These are phyloP conservation scores for Phalanger gymnotis DNA, from an alignment of 2,797 vertebrate genomes.

Conservation along the genomic window DNA sequence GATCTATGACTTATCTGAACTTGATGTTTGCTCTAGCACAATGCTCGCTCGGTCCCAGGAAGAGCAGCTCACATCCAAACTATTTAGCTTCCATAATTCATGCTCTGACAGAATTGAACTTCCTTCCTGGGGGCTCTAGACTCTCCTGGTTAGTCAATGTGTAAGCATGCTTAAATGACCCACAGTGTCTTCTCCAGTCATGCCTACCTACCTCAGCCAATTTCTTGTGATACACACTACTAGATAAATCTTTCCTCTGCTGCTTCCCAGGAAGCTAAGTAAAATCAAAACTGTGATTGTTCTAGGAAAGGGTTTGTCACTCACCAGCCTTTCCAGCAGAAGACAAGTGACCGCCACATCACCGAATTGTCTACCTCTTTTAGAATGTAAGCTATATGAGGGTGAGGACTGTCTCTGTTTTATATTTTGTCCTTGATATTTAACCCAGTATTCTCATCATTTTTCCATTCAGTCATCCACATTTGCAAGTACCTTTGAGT, in stretches of 20 bases:
- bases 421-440: background rate
- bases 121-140: background rate
- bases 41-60: background rate
- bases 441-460: background rate
- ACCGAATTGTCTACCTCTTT: background rate
- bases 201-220: background rate
- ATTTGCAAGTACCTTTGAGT: background rate
- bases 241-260: background rate
- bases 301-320: background rate
- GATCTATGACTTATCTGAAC: background rate
- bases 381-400: background rate
- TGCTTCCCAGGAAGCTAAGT: background rate
- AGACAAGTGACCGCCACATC: background rate
- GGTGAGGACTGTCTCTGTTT: background rate
- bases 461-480: background rate
- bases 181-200: background rate
- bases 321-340: background rate
- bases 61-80: background rate
- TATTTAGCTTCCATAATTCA: background rate
- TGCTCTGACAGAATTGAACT: background rate
- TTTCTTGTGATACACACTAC: background rate
- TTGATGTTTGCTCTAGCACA: background rate
- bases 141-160: background rate
- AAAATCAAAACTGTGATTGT: background rate
- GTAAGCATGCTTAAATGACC: background rate